Conservation (phyloP, 2,113 vertebrate species). For the Aegithalos caudatus region DNA sequence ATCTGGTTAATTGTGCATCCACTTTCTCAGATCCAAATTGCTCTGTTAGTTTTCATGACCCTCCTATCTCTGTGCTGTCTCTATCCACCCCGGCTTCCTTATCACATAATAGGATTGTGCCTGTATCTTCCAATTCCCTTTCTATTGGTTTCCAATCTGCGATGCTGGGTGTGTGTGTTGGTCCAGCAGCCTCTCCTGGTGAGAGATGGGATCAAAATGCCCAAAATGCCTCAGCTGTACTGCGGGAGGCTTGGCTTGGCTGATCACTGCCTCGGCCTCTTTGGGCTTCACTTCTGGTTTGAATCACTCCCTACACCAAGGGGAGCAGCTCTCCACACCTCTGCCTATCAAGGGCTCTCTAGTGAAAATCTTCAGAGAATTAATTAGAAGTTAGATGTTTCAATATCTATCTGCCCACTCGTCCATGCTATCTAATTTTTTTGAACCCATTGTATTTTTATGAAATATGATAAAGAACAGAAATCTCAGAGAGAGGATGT, state of each 20-base stretch:
- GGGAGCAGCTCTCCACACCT: not conserved
- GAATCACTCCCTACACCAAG: not conserved
- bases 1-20: not conserved
- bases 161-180: not conserved
- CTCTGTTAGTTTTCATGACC: not conserved
- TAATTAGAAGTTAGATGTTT: not conserved
- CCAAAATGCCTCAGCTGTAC: not conserved
- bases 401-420: not conserved
- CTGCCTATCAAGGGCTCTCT: not conserved
- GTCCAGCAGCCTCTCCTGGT: not conserved
- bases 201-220: not conserved
- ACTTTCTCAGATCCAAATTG: conserved; percentile 14
- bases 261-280: not conserved
- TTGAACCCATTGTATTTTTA: not conserved
- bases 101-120: not conserved
- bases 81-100: not conserved
- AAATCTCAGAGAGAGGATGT: not conserved
- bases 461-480: not conserved
- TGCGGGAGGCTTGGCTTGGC: fast-evolving
- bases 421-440: not conserved
- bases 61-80: not conserved
- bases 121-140: not conserved
- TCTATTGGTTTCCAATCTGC: not conserved
- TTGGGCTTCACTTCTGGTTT: not conserved
- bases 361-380: not conserved